phyloP scores from a whole-genome alignment of 2,113 vertebrate species.

The Stomatorhinus ivindoensis region DNA sequence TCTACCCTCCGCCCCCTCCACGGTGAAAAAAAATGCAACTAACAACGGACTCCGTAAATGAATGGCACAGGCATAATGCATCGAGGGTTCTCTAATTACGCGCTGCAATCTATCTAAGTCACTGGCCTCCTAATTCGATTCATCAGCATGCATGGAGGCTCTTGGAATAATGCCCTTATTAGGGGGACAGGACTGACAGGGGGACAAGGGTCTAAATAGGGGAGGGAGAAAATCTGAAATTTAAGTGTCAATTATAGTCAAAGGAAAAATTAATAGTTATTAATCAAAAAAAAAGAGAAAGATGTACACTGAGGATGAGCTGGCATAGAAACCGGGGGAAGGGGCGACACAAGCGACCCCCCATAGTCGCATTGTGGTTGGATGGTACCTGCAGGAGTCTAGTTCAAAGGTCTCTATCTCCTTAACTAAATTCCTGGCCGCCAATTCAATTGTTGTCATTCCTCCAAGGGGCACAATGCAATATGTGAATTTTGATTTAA shows the following conservation, averaged over 20 bases:
- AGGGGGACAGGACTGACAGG: slow-evolving; percentile 57
- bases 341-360: slow-evolving; percentile 41
- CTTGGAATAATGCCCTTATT: slow-evolving; percentile 64
- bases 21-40: slow-evolving; percentile 47
- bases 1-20: slow-evolving; percentile 26
- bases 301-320: neutral
- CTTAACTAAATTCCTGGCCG: slow-evolving; percentile 98
- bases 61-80: slow-evolving; percentile 58
- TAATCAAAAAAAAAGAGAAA: slow-evolving; percentile 47
- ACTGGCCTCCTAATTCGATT: slow-evolving; percentile 67
- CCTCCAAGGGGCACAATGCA: slow-evolving; percentile 77
- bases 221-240: slow-evolving; percentile 45
- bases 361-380: slow-evolving; percentile 54
- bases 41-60: slow-evolving; percentile 60
- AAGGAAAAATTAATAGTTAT: slow-evolving; percentile 64
- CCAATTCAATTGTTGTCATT: slow-evolving; percentile 98
- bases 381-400: slow-evolving; percentile 74
- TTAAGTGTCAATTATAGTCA: slow-evolving; percentile 69
- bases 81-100: slow-evolving; percentile 69
- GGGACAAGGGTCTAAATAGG: slow-evolving; percentile 52
- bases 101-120: slow-evolving; percentile 60
- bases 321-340: slow-evolving; percentile 1
- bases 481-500: slow-evolving; percentile 98
- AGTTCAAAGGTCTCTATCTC: slow-evolving; percentile 96
- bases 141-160: slow-evolving; percentile 68